Conservation (phyloP, 2,113 vertebrate species). For the Macrotis lagotis region DNA sequence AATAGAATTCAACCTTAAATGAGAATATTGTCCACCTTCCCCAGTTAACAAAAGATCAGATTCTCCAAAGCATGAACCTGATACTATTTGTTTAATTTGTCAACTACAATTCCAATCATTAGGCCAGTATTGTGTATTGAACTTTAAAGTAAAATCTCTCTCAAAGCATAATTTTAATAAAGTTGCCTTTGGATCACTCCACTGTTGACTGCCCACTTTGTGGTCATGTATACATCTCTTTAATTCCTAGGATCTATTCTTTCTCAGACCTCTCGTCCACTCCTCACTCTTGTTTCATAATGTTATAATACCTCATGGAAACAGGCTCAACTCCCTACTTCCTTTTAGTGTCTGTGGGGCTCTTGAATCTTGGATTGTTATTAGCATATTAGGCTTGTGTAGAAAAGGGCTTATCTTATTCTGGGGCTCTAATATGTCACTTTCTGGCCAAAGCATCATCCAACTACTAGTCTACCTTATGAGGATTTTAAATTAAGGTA, state of each 20-base stretch:
- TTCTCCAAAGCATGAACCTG: not conserved
- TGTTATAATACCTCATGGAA: not conserved
- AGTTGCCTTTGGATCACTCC: constrained; percentile 72
- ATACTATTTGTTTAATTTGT: not conserved
- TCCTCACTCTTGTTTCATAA: not conserved
- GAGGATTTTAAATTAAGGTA: not conserved
- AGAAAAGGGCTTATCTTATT: not conserved
- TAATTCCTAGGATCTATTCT: not conserved
- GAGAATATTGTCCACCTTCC: constrained; percentile 2
- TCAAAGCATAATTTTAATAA: constrained; percentile 81
- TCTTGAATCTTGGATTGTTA: not conserved
- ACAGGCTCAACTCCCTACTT: not conserved
- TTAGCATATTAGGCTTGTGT: not conserved
- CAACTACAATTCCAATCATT: not conserved
- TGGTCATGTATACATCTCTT: not conserved
- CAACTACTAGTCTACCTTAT: not conserved
- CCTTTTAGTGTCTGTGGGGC: not conserved
- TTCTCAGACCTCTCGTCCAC: not conserved
- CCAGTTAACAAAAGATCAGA: not conserved
- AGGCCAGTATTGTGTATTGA: constrained; percentile 62
- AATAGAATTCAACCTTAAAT: not conserved
- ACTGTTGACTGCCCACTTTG: constrained; percentile 40
- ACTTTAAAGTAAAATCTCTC: constrained; percentile 67
- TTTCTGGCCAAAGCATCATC: not conserved
- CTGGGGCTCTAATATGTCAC: not conserved